phyloP scores from a whole-genome alignment of 2,113 vertebrate genomes.

The Tragelaphus buxtoni region DNA sequence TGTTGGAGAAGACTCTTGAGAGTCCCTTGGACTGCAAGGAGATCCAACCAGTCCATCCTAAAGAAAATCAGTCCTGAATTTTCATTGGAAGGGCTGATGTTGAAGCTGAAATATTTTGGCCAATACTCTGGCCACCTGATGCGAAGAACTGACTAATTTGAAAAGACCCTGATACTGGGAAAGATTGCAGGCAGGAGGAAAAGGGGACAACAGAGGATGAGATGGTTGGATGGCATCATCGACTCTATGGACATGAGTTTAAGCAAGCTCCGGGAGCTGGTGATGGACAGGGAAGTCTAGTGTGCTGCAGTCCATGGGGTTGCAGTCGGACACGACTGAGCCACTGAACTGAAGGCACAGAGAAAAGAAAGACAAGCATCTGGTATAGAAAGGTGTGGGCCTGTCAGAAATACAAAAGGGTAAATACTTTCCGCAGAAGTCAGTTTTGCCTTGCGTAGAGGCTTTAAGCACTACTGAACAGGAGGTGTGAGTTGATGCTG shows the following conservation, averaged over 20 bases:
- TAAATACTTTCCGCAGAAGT: background rate
- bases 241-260: background rate
- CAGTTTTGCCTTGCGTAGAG: background rate
- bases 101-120: background rate
- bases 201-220: background rate
- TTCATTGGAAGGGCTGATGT: background rate
- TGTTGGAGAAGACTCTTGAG: background rate
- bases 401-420: background rate
- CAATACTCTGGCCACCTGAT: background rate
- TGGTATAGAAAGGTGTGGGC: background rate
- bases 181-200: background rate
- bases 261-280: background rate
- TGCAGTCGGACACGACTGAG: background rate
- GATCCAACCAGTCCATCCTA: background rate
- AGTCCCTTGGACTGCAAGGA: background rate
- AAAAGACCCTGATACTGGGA: background rate
- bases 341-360: background rate
- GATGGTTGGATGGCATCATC: background rate
- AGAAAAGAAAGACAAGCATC: background rate
- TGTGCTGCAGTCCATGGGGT: fast-evolving
- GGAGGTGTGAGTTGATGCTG: background rate
- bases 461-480: background rate
- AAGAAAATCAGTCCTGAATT: background rate
- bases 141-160: background rate
- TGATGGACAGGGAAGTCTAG: background rate